These are phyloP conservation scores for Clarias macrocephalus DNA, from an alignment of 2,113 vertebrate genomes.

Conservation along the genomic window DNA sequence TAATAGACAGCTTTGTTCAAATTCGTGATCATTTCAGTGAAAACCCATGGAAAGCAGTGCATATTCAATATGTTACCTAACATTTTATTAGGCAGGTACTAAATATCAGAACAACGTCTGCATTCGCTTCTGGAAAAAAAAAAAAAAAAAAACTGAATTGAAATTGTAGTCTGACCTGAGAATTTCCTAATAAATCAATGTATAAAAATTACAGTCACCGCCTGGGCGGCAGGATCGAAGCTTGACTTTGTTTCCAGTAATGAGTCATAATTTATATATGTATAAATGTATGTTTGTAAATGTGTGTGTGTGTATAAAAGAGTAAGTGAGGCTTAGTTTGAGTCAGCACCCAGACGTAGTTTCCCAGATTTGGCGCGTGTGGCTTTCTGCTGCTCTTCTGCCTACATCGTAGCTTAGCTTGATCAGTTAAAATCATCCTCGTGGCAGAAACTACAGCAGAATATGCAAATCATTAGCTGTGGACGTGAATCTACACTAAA, in stretches of 20 bases:
- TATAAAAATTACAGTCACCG: background rate
- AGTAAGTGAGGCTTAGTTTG: background rate
- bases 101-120: background rate
- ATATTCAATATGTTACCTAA: too few relatives aligned
- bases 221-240: background rate
- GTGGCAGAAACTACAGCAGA: background rate
- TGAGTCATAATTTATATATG: background rate
- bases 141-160: too few relatives aligned
- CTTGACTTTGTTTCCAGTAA: background rate
- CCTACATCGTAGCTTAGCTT: background rate
- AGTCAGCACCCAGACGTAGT: constrained; percentile 3
- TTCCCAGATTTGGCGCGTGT: background rate
- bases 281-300: background rate
- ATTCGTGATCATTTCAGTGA: background rate
- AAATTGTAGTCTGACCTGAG: background rate
- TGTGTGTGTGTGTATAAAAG: background rate
- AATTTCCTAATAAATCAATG: constrained; percentile 1
- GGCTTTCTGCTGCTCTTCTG: constrained; percentile 4
- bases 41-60: background rate
- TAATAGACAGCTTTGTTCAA: background rate
- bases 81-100: background rate
- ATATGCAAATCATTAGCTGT: background rate
- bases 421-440: background rate
- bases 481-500: background rate
- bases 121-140: too few relatives aligned